These are phyloP conservation scores for Acanthaster planci DNA, from an alignment of 35 echinoderm and acorn worm genomes.

Conservation along the genomic window DNA sequence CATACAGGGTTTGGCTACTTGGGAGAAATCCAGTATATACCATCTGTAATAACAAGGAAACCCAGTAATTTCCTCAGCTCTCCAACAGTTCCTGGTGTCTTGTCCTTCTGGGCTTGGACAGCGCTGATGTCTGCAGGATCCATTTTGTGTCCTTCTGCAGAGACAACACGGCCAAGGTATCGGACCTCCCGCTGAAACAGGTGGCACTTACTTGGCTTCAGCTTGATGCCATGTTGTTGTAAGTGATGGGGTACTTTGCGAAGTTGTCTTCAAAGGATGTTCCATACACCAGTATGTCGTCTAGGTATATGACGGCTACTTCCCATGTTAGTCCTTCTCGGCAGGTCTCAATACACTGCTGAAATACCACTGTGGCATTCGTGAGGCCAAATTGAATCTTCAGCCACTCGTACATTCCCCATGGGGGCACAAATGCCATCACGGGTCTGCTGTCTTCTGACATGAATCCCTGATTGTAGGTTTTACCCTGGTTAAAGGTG, in stretches of 20 bases:
- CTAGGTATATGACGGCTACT: slow-evolving; percentile 35
- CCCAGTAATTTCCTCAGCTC: no score
- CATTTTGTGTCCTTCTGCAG: slow-evolving; percentile 35
- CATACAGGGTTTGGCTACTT: no score
- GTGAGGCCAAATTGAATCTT: slow-evolving; percentile 47
- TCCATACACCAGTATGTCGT: no score
- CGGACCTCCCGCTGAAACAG: slow-evolving; percentile 48
- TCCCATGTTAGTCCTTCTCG: slow-evolving; percentile 31
- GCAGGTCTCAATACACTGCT: slow-evolving; percentile 17
- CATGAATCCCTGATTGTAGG: slow-evolving; percentile 61
- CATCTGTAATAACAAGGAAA: no score
- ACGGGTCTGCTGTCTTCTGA: neutral
- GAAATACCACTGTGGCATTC: slow-evolving; percentile 42
- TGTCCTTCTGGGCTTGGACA: neutral
- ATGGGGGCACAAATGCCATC: slow-evolving; percentile 21
- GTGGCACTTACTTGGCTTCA: slow-evolving; percentile 48
- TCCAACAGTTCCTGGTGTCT: slow-evolving; percentile 10
- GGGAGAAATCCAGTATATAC: no score
- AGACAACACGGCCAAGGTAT: slow-evolving; percentile 48
- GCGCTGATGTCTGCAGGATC: slow-evolving; percentile 34
- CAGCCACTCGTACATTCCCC: slow-evolving; percentile 15
- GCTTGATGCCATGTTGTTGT: slow-evolving; percentile 37
- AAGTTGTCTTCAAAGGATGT: slow-evolving; percentile 34
- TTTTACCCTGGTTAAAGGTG: slow-evolving; percentile 61
- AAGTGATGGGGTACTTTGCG: slow-evolving; percentile 28